Evolutionary conservation across 2,888 invertebrate species (phyloP).

Genomic region (Congeria kusceri): DNA sequence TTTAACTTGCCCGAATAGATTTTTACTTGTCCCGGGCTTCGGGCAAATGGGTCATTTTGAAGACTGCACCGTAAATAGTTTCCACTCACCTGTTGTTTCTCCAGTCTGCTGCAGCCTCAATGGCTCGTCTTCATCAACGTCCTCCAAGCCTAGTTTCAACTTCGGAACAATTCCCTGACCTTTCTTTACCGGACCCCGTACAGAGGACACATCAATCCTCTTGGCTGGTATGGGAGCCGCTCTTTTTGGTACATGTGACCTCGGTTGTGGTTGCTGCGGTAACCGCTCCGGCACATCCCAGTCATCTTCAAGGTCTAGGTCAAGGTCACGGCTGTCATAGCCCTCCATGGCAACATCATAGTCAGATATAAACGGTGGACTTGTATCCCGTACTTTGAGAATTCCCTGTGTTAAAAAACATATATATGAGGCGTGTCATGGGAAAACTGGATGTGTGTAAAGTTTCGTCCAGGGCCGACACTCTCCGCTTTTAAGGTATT

Average conservation of each 20-base stretch:
- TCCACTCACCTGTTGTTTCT: slow-evolving; percentile 67
- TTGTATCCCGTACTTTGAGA: slow-evolving; percentile 44
- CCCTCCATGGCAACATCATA: slow-evolving; percentile 30
- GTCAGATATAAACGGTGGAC: slow-evolving; percentile 29
- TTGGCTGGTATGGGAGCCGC: not conserved
- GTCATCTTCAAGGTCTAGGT: slow-evolving; percentile 22
- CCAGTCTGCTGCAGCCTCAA: slow-evolving; percentile 45
- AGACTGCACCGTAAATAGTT: no score
- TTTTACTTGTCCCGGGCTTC: no score
- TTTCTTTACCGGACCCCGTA: slow-evolving; percentile 25
- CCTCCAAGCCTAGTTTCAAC: slow-evolving; percentile 50
- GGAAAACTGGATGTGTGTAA: no score
- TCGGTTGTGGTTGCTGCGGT: slow-evolving; percentile 17
- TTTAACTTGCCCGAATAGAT: no score
- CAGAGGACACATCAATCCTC: not conserved
- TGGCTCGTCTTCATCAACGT: slow-evolving; percentile 58
- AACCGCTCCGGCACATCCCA: slow-evolving; percentile 28
- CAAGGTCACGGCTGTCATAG: slow-evolving; percentile 27
- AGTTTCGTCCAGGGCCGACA: no score
- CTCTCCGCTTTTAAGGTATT: no score
- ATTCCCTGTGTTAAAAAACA: slow-evolving; percentile 21
- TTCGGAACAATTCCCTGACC: slow-evolving; percentile 47
- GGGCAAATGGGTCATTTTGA: no score
- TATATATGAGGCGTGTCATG: no score
- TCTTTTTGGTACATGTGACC: not conserved